These are phyloP conservation scores for Macrophya alboannulata DNA, from an alignment of 2,888 invertebrate genomes.

Conservation along the genomic window DNA sequence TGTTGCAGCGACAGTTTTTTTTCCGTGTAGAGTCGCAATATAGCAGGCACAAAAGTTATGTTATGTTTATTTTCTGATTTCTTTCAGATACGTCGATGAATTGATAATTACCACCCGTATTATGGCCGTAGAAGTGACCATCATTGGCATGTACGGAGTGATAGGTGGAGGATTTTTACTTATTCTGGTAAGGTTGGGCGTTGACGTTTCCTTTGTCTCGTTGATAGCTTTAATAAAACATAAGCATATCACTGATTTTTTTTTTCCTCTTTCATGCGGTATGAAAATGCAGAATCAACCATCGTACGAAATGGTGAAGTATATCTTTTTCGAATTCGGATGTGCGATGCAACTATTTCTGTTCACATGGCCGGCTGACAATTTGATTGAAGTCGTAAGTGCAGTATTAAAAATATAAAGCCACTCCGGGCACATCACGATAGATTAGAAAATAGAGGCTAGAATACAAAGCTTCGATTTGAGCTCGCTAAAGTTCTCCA, in stretches of 20 bases:
- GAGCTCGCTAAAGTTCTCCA: neutral
- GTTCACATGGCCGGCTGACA: slow-evolving; percentile 71
- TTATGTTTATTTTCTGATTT: neutral
- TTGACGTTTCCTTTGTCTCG: neutral
- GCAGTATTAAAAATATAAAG: slow-evolving; percentile 22
- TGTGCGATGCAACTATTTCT: slow-evolving; percentile 68
- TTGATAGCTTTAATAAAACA: neutral
- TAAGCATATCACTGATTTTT: slow-evolving; percentile 64
- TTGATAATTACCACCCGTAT: neutral
- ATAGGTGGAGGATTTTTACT: neutral
- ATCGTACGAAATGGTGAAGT: slow-evolving; percentile 56
- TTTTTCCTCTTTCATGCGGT: slow-evolving; percentile 58
- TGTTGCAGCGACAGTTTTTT: too few relatives aligned
- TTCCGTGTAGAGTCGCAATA: neutral
- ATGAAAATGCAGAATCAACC: slow-evolving; percentile 23
- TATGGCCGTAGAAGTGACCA: neutral
- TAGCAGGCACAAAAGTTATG: neutral
- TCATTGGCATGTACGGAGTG: neutral
- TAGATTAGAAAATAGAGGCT: neutral
- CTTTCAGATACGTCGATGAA: slow-evolving; percentile 3
- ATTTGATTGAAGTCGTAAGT: slow-evolving; percentile 66
- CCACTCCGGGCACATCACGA: neutral
- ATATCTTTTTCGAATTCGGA: slow-evolving; percentile 65
- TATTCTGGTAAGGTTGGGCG: slow-evolving; percentile 5
- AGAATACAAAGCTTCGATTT: neutral